These are phyloP conservation scores for Turnix velox DNA, from an alignment of 2,113 vertebrate species.

Conservation along the genomic window DNA sequence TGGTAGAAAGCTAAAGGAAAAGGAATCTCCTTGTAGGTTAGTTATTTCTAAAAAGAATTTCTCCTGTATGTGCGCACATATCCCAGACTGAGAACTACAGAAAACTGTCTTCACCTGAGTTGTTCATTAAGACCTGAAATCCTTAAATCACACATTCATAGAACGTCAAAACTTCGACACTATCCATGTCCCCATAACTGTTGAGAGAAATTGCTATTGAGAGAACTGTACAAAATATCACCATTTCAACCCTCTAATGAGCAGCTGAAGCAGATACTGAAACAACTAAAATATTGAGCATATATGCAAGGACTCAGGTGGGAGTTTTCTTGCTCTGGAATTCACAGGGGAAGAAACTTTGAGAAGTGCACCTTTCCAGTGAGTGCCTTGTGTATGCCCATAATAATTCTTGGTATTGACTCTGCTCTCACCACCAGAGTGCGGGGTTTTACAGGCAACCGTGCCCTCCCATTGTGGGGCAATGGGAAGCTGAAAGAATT, in stretches of 20 bases:
- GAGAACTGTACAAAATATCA: neutral
- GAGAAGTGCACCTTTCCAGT: neutral
- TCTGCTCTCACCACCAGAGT: neutral
- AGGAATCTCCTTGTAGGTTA: neutral
- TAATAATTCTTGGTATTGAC: neutral
- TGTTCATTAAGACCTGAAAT: neutral
- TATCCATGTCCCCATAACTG: neutral
- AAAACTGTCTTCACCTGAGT: neutral
- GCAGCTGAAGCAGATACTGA: neutral
- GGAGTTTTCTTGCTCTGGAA: neutral
- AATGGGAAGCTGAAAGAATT: conserved; percentile 38
- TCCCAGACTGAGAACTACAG: neutral
- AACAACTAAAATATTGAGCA: neutral
- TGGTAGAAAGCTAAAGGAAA: neutral
- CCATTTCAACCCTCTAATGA: neutral
- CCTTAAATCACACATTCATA: neutral
- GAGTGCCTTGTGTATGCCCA: neutral
- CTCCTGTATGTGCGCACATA: accelerated
- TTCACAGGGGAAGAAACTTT: neutral
- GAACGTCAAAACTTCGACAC: neutral
- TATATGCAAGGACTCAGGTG: neutral
- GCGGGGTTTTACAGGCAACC: conserved; percentile 1
- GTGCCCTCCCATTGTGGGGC: conserved; percentile 16
- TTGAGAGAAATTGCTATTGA: neutral
- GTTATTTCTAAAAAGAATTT: neutral